Evolutionary conservation across 2,888 invertebrate genomes (phyloP), one percentile per base, ranked within the genome.

Genomic region (Drosophila dives): DNA sequence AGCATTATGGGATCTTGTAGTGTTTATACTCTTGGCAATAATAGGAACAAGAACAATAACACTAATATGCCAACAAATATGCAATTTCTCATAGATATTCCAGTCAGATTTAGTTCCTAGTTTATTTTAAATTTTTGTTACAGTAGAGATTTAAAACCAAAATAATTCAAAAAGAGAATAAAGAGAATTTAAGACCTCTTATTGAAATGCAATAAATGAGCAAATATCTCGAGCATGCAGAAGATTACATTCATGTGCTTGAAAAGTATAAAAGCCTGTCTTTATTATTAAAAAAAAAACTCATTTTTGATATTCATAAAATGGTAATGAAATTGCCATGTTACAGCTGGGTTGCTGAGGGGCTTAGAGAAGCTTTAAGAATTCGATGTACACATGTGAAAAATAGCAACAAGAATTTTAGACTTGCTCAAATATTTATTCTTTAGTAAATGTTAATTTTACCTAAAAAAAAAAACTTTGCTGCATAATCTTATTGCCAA

Each of bases 51-150:
- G 32, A 33, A 51, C 33, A 38, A 45, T 55, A 62, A 62, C 55
- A 50, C 72, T 63, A 53, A 63, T 71, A 56, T 71, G 51, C 42
- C 55, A 63, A 58, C 63, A 72, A 45, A 62, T 61, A 60, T 70
- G 62, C 36, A 62, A 56, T 55, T 62, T 36, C 45, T 50, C 33
- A 55, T 29, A 58, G 33, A 29, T 53, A 72, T 64, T 10, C 51
- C 45, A 20, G 32, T 50, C 42, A 20, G 15, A 49, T 45, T 32
- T 23, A 29, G n/a, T 45, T 29, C 23, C 33, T 36, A 32, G n/a
- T 12, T 11, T n/a, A 15, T 36, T 26, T 40, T 40, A 1, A 34
- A 20, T 15, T 15, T 15, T 15, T 33, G 15, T 11, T 11, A 11
- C 20, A 12, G 17, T 3, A 20, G 12, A 20, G n/a, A 36, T 20